phyloP scores from a whole-genome alignment of 2,113 vertebrate genomes.

The Phocoena phocoena region DNA sequence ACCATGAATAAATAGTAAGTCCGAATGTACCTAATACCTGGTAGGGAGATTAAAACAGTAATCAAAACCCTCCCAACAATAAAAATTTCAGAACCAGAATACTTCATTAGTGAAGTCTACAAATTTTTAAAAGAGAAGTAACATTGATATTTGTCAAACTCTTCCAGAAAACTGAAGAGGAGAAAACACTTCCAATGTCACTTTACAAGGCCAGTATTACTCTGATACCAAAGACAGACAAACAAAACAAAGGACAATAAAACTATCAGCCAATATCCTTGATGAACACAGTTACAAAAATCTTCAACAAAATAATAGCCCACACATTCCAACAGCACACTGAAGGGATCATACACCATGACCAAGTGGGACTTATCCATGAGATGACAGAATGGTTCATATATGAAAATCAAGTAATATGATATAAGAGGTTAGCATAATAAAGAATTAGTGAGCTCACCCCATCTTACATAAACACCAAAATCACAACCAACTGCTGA shows the following conservation, averaged over 20 bases:
- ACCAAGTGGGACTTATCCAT: not conserved
- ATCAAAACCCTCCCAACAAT: not conserved
- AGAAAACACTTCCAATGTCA: not conserved
- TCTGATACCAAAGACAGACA: not conserved
- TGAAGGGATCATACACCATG: not conserved
- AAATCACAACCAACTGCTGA: too few species aligned
- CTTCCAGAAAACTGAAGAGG: not conserved
- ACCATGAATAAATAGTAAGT: not conserved
- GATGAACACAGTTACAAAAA: not conserved
- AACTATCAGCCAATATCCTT: not conserved
- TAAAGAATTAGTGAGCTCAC: too few species aligned
- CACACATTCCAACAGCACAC: not conserved
- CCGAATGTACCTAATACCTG: not conserved
- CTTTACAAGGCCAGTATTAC: not conserved
- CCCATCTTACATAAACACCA: too few species aligned
- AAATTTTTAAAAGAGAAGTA: not conserved
- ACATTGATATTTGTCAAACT: not conserved
- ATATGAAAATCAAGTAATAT: not conserved
- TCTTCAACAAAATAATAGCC: not conserved
- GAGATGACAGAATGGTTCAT: not conserved
- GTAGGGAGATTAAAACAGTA: not conserved
- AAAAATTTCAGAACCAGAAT: not conserved
- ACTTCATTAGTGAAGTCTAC: not conserved
- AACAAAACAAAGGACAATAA: not conserved
- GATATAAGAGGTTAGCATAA: not conserved